These are phyloP conservation scores for Odontothrips loti DNA, from an alignment of 2,888 invertebrate species.

Conservation along the genomic window DNA sequence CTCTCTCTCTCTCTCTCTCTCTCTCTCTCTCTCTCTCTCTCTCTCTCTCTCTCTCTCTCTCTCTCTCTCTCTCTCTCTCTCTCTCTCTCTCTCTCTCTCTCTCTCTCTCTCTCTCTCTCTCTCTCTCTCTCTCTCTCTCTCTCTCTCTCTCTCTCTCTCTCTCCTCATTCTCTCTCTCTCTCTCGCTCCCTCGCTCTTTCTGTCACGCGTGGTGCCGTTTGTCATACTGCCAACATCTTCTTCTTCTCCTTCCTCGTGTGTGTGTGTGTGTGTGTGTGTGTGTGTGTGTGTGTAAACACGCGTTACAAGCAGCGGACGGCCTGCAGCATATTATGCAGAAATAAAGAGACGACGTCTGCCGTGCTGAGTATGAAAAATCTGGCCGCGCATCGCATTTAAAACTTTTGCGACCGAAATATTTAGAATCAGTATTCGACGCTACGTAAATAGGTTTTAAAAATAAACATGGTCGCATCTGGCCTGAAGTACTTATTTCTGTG, in stretches of 20 bases:
- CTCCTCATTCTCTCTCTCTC: neutral
- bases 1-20: conserved; percentile 20
- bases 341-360: too few relatives aligned
- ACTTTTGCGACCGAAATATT: too few relatives aligned
- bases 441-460: too few relatives aligned
- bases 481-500: too few relatives aligned
- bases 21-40: conserved; percentile 13
- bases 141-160: conserved; percentile 27
- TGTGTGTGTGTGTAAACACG: neutral
- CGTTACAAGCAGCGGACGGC: too few relatives aligned
- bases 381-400: too few relatives aligned
- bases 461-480: too few relatives aligned
- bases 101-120: conserved; percentile 30
- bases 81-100: conserved; percentile 28
- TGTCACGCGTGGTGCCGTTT: neutral
- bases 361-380: too few relatives aligned
- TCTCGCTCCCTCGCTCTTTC: neutral
- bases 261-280: neutral
- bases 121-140: conserved; percentile 10
- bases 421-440: too few relatives aligned
- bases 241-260: neutral
- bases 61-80: conserved; percentile 22
- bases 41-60: conserved; percentile 1
- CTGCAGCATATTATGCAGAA: too few relatives aligned
- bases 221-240: too few relatives aligned